Percentiles rank a stretch among this genome's conserved stretches.
Conservation (phyloP, 2,797 vertebrate species). For the Gymnothorax reevesii region DNA sequence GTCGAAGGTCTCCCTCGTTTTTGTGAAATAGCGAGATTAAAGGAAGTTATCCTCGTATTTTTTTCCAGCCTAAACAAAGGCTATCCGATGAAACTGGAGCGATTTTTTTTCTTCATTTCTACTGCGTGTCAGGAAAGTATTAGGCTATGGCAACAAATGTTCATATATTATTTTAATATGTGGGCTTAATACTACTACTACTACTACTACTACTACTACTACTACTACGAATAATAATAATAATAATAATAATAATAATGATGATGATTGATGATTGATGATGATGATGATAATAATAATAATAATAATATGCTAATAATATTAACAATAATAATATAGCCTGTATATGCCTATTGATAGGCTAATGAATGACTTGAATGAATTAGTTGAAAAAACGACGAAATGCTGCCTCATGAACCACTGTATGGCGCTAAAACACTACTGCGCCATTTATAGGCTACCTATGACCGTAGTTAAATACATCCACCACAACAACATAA, state of each 20-base stretch:
- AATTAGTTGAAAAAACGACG: neutral
- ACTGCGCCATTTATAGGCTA: neutral
- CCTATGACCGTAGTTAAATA: neutral
- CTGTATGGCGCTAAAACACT: constrained; percentile 70
- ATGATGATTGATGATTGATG: no score
- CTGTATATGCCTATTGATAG: no score
- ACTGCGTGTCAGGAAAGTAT: no score
- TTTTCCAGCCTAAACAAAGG: neutral
- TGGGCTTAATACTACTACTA: no score
- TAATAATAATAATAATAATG: no score
- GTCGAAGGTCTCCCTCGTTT: constrained; percentile 56
- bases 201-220: no score
- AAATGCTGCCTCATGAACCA: constrained; percentile 45
- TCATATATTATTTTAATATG: no score
- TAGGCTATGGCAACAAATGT: no score
- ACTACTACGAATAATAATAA: no score
- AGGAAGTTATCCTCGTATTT: constrained; percentile 70
- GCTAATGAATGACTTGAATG: neutral
- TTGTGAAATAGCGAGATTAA: constrained; percentile 54
- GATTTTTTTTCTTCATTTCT: neutral
- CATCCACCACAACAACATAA: neutral
- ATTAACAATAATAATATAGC: neutral
- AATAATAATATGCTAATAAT: neutral
- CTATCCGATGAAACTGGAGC: neutral
- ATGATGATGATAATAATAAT: no score